Conservation (phyloP, 2,113 vertebrate species). For the Cololabis saira region DNA sequence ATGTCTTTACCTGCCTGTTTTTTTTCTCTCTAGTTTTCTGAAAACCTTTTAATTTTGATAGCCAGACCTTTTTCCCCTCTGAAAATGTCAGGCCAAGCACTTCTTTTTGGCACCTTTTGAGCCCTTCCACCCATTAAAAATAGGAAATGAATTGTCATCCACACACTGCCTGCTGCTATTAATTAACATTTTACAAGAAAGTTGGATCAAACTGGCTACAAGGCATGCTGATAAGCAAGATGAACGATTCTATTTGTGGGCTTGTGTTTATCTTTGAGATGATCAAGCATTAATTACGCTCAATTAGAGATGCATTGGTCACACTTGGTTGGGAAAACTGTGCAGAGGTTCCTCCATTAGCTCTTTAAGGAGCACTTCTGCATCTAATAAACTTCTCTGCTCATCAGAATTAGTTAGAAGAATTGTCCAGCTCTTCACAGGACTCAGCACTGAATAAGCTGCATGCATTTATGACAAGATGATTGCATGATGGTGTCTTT, state of each 20-base stretch:
- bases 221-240: conserved; percentile 36
- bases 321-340: conserved; percentile 17
- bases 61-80: neutral
- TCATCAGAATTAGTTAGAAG: too few relatives aligned
- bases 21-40: conserved; percentile 10
- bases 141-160: conserved; percentile 28
- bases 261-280: conserved; percentile 47
- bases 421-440: too few relatives aligned
- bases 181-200: conserved; percentile 40
- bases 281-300: conserved; percentile 37
- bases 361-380: too few relatives aligned
- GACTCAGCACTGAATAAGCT: too few relatives aligned
- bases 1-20: neutral
- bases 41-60: neutral
- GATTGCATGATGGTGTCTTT: too few relatives aligned
- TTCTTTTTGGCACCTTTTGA: conserved; percentile 5
- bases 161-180: conserved; percentile 20
- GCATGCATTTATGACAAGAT: too few relatives aligned
- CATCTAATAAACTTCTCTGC: too few relatives aligned
- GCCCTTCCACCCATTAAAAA: conserved; percentile 21
- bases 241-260: conserved; percentile 13
- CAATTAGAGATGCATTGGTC: conserved; percentile 22
- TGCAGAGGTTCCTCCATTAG: conserved; percentile 20
- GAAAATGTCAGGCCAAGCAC: conserved; percentile 19
- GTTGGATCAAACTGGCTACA: conserved; percentile 19